A percentile compares a stretch with the other conserved stretches of the same genome.
These are phyloP conservation scores for Cantharis rustica DNA, from an alignment of 2,888 invertebrate species.

Conservation along the genomic window DNA sequence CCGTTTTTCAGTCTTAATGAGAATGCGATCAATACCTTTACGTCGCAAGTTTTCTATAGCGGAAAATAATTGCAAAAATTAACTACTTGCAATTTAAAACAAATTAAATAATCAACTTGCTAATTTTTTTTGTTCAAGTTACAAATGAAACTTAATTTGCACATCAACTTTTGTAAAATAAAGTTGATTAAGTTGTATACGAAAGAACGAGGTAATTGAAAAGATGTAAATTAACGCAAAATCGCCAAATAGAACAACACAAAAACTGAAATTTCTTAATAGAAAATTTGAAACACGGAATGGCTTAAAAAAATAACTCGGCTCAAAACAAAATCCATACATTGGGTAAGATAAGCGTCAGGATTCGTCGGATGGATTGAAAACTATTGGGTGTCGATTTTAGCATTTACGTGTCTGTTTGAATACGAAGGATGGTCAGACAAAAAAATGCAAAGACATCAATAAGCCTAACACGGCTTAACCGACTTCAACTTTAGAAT, in stretches of 20 bases:
- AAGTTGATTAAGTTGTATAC: background rate
- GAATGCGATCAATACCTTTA: background rate
- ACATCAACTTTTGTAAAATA: background rate
- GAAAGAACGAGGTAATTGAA: background rate
- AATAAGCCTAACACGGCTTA: constrained; percentile 47
- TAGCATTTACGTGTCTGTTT: constrained; percentile 42
- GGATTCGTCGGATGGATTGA: constrained; percentile 13
- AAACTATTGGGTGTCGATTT: constrained; percentile 30
- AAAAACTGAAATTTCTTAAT: background rate
- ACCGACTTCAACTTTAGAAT: constrained; percentile 39
- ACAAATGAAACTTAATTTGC: background rate
- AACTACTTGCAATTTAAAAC: background rate
- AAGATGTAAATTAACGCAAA: background rate
- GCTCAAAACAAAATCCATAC: constrained; percentile 1
- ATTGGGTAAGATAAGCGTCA: constrained; percentile 1
- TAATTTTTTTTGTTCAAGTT: background rate
- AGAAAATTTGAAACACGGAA: background rate
- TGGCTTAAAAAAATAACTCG: background rate
- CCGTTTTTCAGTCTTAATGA: background rate
- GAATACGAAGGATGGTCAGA: constrained; percentile 35
- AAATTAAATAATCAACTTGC: background rate
- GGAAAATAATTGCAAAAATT: background rate
- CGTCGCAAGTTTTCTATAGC: background rate
- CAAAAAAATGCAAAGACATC: constrained; percentile 49
- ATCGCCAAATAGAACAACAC: background rate